Evolutionary conservation across 2,888 invertebrate species (phyloP), one percentile per base, ranked within the genome.

Genomic region (Oxycera nigricornis): DNA sequence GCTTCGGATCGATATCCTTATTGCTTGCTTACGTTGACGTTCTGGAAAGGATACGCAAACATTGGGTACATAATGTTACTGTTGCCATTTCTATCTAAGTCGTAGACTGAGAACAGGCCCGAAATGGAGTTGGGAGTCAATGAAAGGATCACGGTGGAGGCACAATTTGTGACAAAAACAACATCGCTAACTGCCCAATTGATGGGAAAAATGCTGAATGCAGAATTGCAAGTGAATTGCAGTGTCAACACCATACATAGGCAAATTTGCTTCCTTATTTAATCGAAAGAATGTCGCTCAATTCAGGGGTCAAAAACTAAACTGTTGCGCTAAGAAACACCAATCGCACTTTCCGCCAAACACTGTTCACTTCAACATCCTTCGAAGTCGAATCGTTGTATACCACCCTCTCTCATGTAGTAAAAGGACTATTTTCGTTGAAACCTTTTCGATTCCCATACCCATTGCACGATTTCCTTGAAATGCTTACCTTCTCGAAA

Each of bases 41-140:
- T 70, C 70, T 70, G 52, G 70, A 52, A 70, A 70, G 70, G 70
- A 70, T 70, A 70, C 70, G 70, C 70, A 70, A 70, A 70, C 70
- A 70, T 70, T 55, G 70, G 70, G 52, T 70, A 70, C 70, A 70
- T 70, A 70, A 70, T 70, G 31, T 52, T 52, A 55, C 65, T 65
- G 65, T 39, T 65, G 65, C 65, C 35, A n/a, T 62, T 65, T 31
- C 35, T 65, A 41, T 17, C 41, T 11, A 59, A 59, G 41, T 41
- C 24, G 55, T 22, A 46, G 46, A 46, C 46, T 46, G 55, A 9
- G 22, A 65, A 41, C 65, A 65, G 41, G 41, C 17, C 41, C n/a
- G n/a, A 39, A 65, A 41, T 65, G 22, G 26, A 65, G 65, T 65
- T 65, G 11, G 24, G 14, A 22, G 55, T 24, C 22, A 55, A 55